phyloP scores from a whole-genome alignment of 1,140 invertebrate species.

The Contarinia nasturtii region DNA sequence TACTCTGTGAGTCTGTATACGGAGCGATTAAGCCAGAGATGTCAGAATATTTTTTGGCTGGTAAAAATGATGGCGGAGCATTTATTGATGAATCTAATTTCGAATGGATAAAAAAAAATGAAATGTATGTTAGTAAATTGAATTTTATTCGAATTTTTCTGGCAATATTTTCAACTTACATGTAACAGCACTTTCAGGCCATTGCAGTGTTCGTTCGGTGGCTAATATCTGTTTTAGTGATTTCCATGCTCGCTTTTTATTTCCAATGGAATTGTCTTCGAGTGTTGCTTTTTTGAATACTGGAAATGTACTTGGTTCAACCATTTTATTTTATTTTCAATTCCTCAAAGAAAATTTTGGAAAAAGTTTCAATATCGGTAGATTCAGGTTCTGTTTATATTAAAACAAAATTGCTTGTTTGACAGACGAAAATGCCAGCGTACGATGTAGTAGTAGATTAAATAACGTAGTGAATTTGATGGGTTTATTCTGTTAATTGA shows the following conservation, averaged over 20 bases:
- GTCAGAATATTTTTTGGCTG: slow-evolving; percentile 85
- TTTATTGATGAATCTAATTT: slow-evolving; percentile 62
- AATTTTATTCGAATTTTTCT: background rate
- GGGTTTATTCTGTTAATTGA: too few relatives aligned
- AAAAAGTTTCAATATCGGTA: too few relatives aligned
- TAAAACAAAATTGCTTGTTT: too few relatives aligned
- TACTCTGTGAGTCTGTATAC: slow-evolving; percentile 80
- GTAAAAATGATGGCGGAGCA: slow-evolving; percentile 76
- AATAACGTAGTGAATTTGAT: too few relatives aligned
- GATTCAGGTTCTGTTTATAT: too few relatives aligned
- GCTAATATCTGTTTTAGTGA: slow-evolving; percentile 60
- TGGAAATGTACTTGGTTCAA: background rate
- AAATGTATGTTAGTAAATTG: background rate
- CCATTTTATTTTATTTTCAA: background rate
- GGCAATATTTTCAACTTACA: slow-evolving; percentile 30
- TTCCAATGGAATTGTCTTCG: slow-evolving; percentile 15
- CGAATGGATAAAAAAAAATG: background rate
- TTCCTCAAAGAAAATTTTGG: too few relatives aligned
- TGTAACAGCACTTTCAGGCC: slow-evolving; percentile 43
- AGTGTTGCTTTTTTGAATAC: slow-evolving; percentile 1
- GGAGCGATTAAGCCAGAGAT: slow-evolving; percentile 70
- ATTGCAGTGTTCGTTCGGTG: slow-evolving; percentile 46
- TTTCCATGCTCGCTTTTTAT: slow-evolving; percentile 55
- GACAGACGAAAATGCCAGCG: too few relatives aligned
- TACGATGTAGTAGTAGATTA: too few relatives aligned